Evolutionary conservation across 2,797 vertebrate species (phyloP).

Genomic region (Chelon labrosus): DNA sequence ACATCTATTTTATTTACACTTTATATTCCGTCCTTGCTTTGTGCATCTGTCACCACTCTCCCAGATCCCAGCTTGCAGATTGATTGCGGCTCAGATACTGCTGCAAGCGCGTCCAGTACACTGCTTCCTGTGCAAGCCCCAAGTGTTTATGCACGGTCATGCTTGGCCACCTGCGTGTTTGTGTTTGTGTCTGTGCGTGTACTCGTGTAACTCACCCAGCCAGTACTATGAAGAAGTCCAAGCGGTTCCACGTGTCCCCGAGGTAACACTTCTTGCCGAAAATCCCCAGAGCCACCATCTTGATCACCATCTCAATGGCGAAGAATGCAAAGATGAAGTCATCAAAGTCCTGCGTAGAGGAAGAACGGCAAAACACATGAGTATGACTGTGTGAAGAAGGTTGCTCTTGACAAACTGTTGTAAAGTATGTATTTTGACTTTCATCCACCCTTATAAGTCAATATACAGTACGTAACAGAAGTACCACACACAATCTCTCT

Average conservation of each 20-base stretch:
- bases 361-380: background rate
- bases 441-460: too few species aligned
- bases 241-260: conserved; percentile 98
- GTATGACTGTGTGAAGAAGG: background rate
- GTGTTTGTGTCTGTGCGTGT: conserved; percentile 20
- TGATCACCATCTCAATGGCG: conserved; percentile 98
- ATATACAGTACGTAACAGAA: too few species aligned
- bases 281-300: conserved; percentile 98
- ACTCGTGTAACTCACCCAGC: conserved; percentile 90
- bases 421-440: background rate
- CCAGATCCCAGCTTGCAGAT: conserved; percentile 6
- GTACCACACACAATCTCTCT: too few species aligned
- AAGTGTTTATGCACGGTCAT: conserved; percentile 27
- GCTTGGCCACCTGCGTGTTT: conserved; percentile 43
- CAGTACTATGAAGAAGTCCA: conserved; percentile 98
- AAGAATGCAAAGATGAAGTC: conserved; percentile 99
- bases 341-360: conserved; percentile 87
- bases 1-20: conserved; percentile 3
- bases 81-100: conserved; percentile 20
- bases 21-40: background rate
- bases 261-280: conserved; percentile 99
- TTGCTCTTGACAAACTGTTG: background rate
- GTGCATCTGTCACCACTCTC: conserved; percentile 6
- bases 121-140: conserved; percentile 20
- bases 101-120: conserved; percentile 16